Conservation (phyloP, 2,113 vertebrate genomes). For the Cromileptes altivelis region DNA sequence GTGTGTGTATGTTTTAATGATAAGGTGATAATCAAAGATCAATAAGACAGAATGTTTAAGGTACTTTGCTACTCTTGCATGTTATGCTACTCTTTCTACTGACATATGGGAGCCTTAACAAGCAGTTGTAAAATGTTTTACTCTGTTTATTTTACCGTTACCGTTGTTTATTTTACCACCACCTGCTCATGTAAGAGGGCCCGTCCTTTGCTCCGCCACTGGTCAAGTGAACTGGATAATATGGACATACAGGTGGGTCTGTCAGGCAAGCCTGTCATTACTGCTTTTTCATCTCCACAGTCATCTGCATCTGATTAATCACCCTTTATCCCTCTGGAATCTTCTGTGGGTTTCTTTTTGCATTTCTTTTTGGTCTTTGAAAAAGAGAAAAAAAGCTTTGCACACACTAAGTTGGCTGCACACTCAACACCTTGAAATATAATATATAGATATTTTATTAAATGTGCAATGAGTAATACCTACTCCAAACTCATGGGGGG, state of each 20-base stretch:
- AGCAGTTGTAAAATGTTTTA: not conserved
- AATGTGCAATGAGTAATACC: no score
- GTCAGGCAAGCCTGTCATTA: not conserved
- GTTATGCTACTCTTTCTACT: constrained; percentile 24
- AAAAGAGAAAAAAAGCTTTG: not conserved
- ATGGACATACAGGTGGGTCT: not conserved
- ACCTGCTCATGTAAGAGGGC: not conserved
- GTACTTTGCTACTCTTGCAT: no score
- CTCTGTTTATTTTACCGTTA: not conserved
- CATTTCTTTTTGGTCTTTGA: not conserved
- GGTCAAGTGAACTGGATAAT: not conserved
- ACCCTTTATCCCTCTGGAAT: not conserved
- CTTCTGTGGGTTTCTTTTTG: not conserved
- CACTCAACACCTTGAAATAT: not conserved
- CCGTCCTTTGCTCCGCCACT: not conserved
- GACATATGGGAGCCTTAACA: constrained; percentile 20
- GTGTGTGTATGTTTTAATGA: constrained; percentile 21
- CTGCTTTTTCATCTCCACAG: not conserved
- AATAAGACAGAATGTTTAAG: constrained; percentile 14
- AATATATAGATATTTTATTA: not conserved
- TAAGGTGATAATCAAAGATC: constrained; percentile 39
- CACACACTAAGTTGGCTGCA: no score
- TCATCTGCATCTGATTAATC: not conserved
- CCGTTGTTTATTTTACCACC: no score
- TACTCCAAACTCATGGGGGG: no score